These are phyloP conservation scores for Eristalis pertinax DNA, from an alignment of 2,888 invertebrate species.

Conservation along the genomic window DNA sequence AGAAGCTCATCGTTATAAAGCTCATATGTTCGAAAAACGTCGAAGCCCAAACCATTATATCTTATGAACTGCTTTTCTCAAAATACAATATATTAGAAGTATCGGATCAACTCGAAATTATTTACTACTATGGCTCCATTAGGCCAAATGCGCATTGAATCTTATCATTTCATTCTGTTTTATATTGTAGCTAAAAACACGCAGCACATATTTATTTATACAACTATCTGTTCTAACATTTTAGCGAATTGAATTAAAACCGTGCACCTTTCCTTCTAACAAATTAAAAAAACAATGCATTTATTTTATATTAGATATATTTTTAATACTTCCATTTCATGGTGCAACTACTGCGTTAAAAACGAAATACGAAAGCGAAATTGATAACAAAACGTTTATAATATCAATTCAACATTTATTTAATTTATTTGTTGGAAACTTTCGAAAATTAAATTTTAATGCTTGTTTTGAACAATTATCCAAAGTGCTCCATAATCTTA, in stretches of 20 bases:
- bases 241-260: background rate
- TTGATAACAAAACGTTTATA: background rate
- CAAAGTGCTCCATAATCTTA: background rate
- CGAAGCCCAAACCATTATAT: background rate
- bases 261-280: too few relatives aligned
- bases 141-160: background rate
- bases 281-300: too few relatives aligned
- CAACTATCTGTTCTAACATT: background rate
- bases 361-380: too few relatives aligned
- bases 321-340: too few relatives aligned
- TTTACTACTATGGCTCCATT: background rate
- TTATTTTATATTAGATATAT: too few relatives aligned
- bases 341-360: too few relatives aligned
- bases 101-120: background rate
- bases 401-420: background rate
- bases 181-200: background rate
- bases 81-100: background rate
- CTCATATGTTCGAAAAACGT: too few relatives aligned
- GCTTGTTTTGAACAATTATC: background rate
- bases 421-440: background rate
- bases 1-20: too few relatives aligned
- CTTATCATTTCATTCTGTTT: background rate
- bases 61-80: background rate
- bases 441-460: background rate
- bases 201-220: background rate